Evolutionary conservation across 2,888 invertebrate genomes (phyloP).

Genomic region (Cyrtodaria siliqua): DNA sequence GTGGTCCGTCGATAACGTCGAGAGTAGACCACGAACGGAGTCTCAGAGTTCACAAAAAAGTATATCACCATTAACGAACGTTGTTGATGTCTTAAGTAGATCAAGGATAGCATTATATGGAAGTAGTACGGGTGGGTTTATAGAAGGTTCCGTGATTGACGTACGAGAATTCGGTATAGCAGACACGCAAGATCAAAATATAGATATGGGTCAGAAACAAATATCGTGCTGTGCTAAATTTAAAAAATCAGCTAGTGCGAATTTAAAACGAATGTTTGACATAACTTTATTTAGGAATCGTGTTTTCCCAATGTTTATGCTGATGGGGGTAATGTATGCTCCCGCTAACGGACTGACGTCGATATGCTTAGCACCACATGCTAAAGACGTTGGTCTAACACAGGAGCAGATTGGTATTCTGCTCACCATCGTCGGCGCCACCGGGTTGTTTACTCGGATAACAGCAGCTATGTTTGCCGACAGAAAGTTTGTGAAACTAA

Average conservation of each 20-base stretch:
- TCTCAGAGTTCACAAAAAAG: conserved; percentile 7
- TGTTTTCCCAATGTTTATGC: conserved; percentile 46
- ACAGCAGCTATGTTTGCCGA: conserved; percentile 42
- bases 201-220: background rate
- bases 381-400: conserved; percentile 47
- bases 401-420: conserved; percentile 46
- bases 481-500: conserved; percentile 43
- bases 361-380: conserved; percentile 46
- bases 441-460: conserved; percentile 37
- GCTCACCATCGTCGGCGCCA: conserved; percentile 48
- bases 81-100: conserved; percentile 42
- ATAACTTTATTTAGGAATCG: conserved; percentile 16
- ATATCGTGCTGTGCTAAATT: background rate
- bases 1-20: conserved; percentile 29
- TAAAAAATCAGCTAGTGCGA: background rate
- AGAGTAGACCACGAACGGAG: conserved; percentile 7
- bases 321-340: conserved; percentile 41
- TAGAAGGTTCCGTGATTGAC: conserved; percentile 43
- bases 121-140: conserved; percentile 35
- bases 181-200: too few species aligned
- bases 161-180: conserved; percentile 6
- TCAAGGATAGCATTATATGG: conserved; percentile 47
- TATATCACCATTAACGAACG: conserved; percentile 16
- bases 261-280: conserved; percentile 26
- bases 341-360: conserved; percentile 25